Base-by-base conservation (phyloP, 2,888 invertebrate species). In the Pocota personata region DNA sequence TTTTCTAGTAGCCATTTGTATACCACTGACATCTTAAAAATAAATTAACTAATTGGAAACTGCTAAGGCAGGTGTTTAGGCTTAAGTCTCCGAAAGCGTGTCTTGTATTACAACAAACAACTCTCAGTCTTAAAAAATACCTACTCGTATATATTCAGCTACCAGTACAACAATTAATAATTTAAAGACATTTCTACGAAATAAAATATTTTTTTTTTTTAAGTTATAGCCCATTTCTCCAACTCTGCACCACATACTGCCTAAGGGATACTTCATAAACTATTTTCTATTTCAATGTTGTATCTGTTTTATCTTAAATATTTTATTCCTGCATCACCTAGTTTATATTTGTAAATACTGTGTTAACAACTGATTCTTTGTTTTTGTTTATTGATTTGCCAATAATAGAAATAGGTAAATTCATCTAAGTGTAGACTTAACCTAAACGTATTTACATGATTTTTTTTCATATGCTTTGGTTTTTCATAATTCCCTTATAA, bases 401-500 rank as follows among this genome's bases (percentile, higher is more conserved):
- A 76, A 64, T 71, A 40, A 83, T 62, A 73, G 48, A 66, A 40
- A 55, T 55, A 58, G 58, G 32, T 66, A 55, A 73, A 62, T 79
- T 84, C 46, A 84, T 69, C 55, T 79, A 73, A 48, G 40, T 72
- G 35, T 83, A 79, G 43, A 50, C 69, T 75, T 79, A 84, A 43
- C 43, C 80, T 84, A 76, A 62, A 64, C 40, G 35, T 80, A 86
- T 86, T 72, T 86, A 86, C 82, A 82, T 62, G 37, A 69, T 84
- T 32, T 60, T 7, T 27, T 21, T 27, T 24, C 21, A n/a, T 32
- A n/a, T 55, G 3, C 32, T 30, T 16, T 55, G 16, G 5, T 16
- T 58, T 30, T 24, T 12, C 12, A 24, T 57, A 40, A 55, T 62
- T 62, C 14, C 52, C 40, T 64, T 32, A 37, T 32, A 67, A 55